Evolutionary conservation across 2,797 vertebrate species (phyloP).

Genomic region (Meriones psammophilus): DNA sequence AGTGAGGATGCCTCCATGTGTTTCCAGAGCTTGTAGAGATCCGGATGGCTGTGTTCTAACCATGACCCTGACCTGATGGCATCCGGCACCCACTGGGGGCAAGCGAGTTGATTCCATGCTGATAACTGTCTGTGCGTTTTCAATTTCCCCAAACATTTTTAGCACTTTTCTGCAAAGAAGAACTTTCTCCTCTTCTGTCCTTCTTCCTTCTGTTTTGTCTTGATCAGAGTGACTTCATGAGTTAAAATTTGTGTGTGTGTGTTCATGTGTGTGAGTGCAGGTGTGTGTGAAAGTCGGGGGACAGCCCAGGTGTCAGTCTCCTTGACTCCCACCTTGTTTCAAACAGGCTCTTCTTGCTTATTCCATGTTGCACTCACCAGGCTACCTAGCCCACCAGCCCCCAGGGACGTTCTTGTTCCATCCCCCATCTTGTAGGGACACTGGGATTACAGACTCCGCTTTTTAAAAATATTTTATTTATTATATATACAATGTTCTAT

Average conservation of each 20-base stretch:
- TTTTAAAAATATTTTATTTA: background rate
- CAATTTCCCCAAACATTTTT: background rate
- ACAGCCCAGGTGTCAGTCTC: too few relatives aligned
- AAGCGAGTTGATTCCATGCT: background rate
- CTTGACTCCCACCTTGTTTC: background rate
- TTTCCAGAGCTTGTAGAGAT: background rate
- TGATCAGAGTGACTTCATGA: background rate
- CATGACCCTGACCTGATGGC: background rate
- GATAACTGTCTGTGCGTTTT: background rate
- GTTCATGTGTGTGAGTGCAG: too few relatives aligned
- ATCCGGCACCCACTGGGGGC: background rate
- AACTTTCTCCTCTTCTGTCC: background rate
- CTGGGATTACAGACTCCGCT: background rate
- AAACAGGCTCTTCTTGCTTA: background rate
- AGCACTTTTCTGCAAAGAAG: background rate
- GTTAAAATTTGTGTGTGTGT: background rate
- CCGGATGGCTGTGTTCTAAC: background rate
- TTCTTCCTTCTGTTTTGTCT: background rate
- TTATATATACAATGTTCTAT: too few relatives aligned
- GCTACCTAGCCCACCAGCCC: too few relatives aligned
- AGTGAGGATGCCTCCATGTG: background rate
- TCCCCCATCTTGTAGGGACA: background rate
- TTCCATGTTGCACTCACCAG: background rate
- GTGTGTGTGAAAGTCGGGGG: background rate
- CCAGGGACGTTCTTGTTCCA: too few relatives aligned